Percentiles rank a stretch among this genome's conserved stretches.
Evolutionary conservation across 2,888 invertebrate species (phyloP).

Genomic region (Rhaphigaster nebulosa): DNA sequence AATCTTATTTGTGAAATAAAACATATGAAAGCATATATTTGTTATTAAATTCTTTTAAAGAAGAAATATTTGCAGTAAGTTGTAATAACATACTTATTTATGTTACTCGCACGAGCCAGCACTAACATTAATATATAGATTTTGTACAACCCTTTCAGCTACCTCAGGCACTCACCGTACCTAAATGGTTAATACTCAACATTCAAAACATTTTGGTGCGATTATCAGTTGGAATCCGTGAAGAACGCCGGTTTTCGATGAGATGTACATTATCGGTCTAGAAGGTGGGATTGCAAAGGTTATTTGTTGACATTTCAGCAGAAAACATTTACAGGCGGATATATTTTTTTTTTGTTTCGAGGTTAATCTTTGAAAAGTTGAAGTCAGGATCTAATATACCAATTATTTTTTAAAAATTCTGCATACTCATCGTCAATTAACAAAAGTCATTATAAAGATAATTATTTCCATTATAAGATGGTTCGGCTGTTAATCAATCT

Average conservation of each 20-base stretch:
- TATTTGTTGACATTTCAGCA: not conserved
- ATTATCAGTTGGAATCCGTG: not conserved
- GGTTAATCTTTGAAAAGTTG: not conserved
- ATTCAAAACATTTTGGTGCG: not conserved
- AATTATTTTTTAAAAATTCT: not conserved
- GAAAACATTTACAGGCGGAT: not conserved
- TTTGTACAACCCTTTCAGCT: not conserved
- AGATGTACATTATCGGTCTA: not conserved
- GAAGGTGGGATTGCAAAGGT: not conserved
- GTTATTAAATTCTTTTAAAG: not conserved
- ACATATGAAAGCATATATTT: no score
- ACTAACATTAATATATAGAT: not conserved
- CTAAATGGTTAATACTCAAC: not conserved
- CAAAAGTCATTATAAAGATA: not conserved
- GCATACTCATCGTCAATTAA: not conserved
- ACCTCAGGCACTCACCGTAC: not conserved
- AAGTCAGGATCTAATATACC: not conserved
- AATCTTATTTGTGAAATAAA: no score
- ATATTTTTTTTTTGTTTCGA: not conserved
- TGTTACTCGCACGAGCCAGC: not conserved
- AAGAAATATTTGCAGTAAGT: not conserved
- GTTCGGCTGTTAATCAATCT: not conserved
- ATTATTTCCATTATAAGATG: not conserved
- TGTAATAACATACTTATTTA: not conserved
- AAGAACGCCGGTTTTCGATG: not conserved